phyloP scores from a whole-genome alignment of 1,140 invertebrate species.

The Dryas iulia region DNA sequence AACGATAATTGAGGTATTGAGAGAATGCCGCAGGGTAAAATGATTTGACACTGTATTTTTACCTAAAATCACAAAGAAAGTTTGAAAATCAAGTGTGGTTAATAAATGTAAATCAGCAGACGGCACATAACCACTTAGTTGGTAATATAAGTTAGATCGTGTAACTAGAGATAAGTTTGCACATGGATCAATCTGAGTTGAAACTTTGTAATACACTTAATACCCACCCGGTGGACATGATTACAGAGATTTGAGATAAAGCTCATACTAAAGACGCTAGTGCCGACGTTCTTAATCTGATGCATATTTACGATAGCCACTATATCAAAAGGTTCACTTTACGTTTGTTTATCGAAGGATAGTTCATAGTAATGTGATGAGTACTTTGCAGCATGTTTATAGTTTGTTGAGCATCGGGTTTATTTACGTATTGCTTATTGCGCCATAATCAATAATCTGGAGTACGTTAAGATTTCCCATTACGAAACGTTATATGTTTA shows the following conservation, averaged over 20 bases:
- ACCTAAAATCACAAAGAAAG: too few species aligned
- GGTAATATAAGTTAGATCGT: not conserved
- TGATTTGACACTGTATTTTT: too few species aligned
- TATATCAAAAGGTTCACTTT: not conserved
- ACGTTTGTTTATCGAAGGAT: not conserved
- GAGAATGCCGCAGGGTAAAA: too few species aligned
- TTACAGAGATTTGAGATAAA: conserved; percentile 10
- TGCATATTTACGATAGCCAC: not conserved
- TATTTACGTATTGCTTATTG: not conserved
- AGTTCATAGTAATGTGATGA: not conserved
- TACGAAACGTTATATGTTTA: not conserved
- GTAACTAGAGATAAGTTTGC: not conserved
- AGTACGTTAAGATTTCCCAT: not conserved
- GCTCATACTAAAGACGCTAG: not conserved
- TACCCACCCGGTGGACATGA: not conserved
- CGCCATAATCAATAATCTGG: not conserved
- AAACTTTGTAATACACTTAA: conserved; percentile 14
- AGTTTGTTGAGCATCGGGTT: not conserved
- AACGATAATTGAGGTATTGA: too few species aligned
- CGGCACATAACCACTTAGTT: not conserved
- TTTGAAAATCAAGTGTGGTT: not conserved
- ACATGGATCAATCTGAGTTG: conserved; percentile 4
- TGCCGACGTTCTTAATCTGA: conserved; percentile 1
- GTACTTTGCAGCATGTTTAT: not conserved
- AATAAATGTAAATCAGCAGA: not conserved